Base-by-base conservation (phyloP, 2,888 invertebrate species). In the Crematogaster levior region DNA sequence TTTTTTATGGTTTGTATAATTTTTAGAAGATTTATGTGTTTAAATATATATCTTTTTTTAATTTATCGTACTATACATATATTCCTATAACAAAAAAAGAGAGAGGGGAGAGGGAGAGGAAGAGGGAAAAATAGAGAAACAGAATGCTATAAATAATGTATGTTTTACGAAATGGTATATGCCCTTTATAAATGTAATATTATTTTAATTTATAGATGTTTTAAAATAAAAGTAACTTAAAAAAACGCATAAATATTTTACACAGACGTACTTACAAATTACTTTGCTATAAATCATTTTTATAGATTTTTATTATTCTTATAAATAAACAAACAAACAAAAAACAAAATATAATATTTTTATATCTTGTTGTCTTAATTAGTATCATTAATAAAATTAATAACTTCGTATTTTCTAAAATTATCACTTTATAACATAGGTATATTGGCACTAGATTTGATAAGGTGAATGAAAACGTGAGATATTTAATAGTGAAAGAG, bases 401-500 rank as follows among this genome's bases (percentile, higher is more conserved):
- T 4, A 58, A 18, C 4, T 30, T 34, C 0, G 7, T 12, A 53
- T 37, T 18, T 40, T 56, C 0, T 43, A 24, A 53, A 21, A 53
- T 0, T 51, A 10, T 21, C 37, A 48, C 4, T 51, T 51, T 34
- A 6, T 12, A 3, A n/a, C 15, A 24, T 21, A 65, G 77, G 40
- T 82, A 60, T 21, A 60, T 77, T 7, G 68, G 68, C 4, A 66
- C 27, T 12, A 75, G 43, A 66, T 82, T 77, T 30, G 75, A 77
- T 48, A 12, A 60, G 3, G 7, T 82, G 5, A 77, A 82, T 3
- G 48, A 77, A n/a, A 46, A 51, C n/a, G 30, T 75, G 12, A 21
- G 9, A n/a, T 21, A 34, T 51, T 4, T 77, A 3, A 24, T 51
- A 12, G 0, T 40, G 3, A 46, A 74, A 15, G 0, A 58, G 2